phyloP scores from a whole-genome alignment of 2,113 vertebrate genomes.

The Eudyptes chrysolophus region DNA sequence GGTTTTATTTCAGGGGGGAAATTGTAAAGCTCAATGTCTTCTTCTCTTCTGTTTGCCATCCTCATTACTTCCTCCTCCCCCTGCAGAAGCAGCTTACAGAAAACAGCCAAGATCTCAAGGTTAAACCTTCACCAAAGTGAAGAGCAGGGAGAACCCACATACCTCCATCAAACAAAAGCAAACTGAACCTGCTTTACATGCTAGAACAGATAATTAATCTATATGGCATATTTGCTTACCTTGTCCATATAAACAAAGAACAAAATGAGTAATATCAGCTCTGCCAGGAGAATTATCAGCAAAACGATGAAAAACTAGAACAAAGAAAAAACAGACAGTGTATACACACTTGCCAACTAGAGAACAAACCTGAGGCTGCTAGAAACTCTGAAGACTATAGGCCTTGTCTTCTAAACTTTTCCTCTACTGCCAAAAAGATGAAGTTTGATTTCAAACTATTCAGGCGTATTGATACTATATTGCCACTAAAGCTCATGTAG shows the following conservation, averaged over 20 bases:
- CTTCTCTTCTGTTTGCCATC: neutral
- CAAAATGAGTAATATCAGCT: constrained; percentile 93
- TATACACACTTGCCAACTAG: neutral
- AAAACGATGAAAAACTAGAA: constrained; percentile 96
- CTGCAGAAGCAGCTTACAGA: neutral
- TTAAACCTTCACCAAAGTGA: neutral
- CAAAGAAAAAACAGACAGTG: constrained; percentile 11
- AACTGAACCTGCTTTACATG: neutral
- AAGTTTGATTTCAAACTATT: neutral
- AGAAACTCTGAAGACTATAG: neutral
- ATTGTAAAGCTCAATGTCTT: neutral
- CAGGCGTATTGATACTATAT: neutral
- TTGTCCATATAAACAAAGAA: constrained; percentile 98
- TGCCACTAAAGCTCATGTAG: neutral
- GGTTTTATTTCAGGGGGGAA: neutral
- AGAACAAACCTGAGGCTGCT: neutral
- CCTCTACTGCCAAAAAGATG: neutral
- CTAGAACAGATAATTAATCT: neutral
- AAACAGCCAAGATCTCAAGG: neutral
- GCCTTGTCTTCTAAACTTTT: neutral
- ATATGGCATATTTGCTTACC: constrained; percentile 75
- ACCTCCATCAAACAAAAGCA: neutral
- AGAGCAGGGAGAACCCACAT: neutral
- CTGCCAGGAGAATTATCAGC: constrained; percentile 92
- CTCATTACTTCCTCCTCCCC: neutral